Conservation (phyloP, 1,140 invertebrate genomes). For the Heliconius melpomene region DNA sequence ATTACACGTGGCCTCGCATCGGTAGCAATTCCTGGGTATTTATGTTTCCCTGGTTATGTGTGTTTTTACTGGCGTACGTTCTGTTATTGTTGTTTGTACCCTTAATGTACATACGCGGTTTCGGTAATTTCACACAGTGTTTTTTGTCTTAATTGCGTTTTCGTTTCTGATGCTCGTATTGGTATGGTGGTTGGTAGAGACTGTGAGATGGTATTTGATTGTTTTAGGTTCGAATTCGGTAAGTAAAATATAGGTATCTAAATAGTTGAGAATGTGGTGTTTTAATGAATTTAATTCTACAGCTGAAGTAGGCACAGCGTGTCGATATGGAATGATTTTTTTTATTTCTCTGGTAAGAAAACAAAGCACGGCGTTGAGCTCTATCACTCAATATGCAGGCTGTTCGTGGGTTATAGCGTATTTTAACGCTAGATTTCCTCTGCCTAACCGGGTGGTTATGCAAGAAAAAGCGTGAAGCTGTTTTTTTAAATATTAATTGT, state of each 20-base stretch:
- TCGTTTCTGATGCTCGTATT: not conserved
- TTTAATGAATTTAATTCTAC: not conserved
- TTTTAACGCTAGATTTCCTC: no score
- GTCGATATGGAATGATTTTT: no score
- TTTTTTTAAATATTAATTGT: no score
- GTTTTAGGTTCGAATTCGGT: not conserved
- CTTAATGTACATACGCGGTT: not conserved
- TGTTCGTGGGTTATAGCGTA: no score
- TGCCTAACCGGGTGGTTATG: no score
- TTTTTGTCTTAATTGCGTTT: not conserved
- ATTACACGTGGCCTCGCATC: constrained; percentile 22
- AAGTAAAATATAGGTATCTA: not conserved
- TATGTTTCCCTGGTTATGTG: not conserved
- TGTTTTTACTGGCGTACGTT: not conserved
- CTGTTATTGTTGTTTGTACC: constrained; percentile 1
- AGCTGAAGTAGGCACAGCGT: not conserved
- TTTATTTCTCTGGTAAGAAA: no score
- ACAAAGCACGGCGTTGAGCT: no score
- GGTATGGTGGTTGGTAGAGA: not conserved
- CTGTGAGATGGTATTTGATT: not conserved
- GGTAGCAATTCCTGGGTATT: not conserved
- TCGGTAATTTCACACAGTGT: not conserved
- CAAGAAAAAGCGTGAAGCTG: no score
- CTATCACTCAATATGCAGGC: no score
- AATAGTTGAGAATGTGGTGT: not conserved